These are phyloP conservation scores for Resseliella maxima DNA, from an alignment of 2,888 invertebrate species.

Conservation along the genomic window DNA sequence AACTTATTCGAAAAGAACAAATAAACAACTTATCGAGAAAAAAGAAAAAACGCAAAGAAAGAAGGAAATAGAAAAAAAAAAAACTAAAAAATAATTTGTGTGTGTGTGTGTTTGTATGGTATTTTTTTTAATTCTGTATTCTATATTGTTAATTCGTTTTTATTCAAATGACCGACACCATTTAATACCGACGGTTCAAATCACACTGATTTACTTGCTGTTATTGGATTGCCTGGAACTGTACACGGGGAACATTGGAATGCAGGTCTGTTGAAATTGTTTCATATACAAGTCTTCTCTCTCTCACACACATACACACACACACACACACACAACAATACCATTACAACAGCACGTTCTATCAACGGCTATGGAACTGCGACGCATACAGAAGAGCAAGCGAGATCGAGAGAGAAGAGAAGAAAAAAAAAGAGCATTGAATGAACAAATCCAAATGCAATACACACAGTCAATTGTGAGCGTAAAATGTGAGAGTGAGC, in stretches of 20 bases:
- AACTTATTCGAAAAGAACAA: conserved; percentile 36
- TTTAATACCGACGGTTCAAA: conserved; percentile 56
- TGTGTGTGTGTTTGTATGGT: neutral
- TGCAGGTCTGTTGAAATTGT: conserved; percentile 55
- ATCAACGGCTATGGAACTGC: neutral
- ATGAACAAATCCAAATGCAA: conserved; percentile 16
- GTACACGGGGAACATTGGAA: conserved; percentile 56
- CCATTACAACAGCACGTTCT: neutral
- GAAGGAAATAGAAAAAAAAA: conserved; percentile 43
- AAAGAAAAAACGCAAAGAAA: conserved; percentile 15
- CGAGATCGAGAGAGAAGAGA: neutral
- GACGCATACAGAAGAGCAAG: neutral
- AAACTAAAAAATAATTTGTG: conserved; percentile 37
- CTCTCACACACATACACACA: neutral
- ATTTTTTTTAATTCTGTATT: neutral
- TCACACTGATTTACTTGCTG: conserved; percentile 57
- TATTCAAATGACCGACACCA: conserved; percentile 55
- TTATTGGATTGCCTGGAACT: conserved; percentile 42
- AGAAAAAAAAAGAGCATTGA: neutral
- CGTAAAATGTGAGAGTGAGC: neutral
- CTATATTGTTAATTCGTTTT: conserved; percentile 36
- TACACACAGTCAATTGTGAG: neutral
- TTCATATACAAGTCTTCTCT: conserved; percentile 24
- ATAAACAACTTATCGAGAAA: neutral
- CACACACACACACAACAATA: neutral